These are phyloP conservation scores for Crematogaster levior DNA, from an alignment of 2,888 invertebrate species.

Conservation along the genomic window DNA sequence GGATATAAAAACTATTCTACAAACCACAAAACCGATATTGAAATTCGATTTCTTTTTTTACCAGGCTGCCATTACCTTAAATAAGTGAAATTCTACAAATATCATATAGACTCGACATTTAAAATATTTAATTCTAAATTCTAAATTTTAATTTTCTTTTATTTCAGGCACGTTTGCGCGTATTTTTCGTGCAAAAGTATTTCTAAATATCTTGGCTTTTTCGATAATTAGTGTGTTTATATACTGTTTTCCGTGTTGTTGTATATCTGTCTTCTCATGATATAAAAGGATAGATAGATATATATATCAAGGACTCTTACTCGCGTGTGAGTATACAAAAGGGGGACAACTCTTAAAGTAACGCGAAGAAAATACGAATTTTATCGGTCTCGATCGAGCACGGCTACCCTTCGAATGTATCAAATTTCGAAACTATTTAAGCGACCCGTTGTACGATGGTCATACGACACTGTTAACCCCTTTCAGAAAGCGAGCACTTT, in stretches of 20 bases:
- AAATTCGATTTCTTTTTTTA: not conserved
- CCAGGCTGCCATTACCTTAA: not conserved
- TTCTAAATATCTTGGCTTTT: not conserved
- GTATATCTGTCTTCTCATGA: not conserved
- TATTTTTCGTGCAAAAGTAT: not conserved
- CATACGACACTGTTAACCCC: conserved; percentile 42
- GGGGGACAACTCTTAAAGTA: conserved; percentile 3
- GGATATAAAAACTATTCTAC: not conserved
- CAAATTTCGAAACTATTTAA: conserved; percentile 33
- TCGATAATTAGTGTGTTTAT: not conserved
- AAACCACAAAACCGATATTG: not conserved
- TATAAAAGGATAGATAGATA: conserved; percentile 10
- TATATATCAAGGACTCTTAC: conserved; percentile 23
- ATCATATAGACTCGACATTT: not conserved
- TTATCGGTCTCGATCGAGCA: conserved; percentile 18
- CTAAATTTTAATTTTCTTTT: not conserved
- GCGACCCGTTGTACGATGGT: conserved; percentile 23
- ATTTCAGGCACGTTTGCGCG: too few species aligned
- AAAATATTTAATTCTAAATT: not conserved
- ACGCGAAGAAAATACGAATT: conserved; percentile 29
- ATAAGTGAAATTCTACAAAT: not conserved
- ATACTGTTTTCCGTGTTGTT: not conserved
- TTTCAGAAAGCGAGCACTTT: conserved; percentile 33
- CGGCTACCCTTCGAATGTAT: conserved; percentile 21
- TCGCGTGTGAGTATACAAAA: conserved; percentile 24